Base-by-base conservation (phyloP, 2,888 invertebrate species). In the Tiphia femorata region DNA sequence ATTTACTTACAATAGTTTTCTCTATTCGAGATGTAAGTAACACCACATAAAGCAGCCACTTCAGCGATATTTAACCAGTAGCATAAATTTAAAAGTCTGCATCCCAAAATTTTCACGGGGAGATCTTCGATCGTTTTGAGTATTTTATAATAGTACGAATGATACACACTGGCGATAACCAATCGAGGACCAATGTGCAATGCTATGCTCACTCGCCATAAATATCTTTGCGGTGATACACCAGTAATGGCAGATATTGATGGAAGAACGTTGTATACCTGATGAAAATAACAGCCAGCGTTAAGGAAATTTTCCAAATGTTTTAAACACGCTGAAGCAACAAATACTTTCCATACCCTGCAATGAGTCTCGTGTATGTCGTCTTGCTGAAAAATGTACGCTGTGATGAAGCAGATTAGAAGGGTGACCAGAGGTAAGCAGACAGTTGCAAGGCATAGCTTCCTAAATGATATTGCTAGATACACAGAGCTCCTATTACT, bases 181-280 rank as follows among this genome's bases (percentile, higher is more conserved):
- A 96, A 88, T 80, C 96, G 90, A 75, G 97, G 97, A 77, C 95
- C 94, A 82, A 95, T 90, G 80, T 96, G 96, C 76, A 96, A 89
- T 64, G 96, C 96, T 78, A 96, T 92, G 83, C 93, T 93, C 78
- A 95, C 91, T 76, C 96, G 89, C 96, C 97, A 97, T 73, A 96
- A 86, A 85, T 97, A 96, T 75, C 93, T 88, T 84, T 96, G 95
- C 20, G 97, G 96, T 78, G 94, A 93, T 70, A 96, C 91, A 47
- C 96, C 96, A 61, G 96, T 97, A 83, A 97, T 94, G 67, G 97
- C 95, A 88, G 96, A 96, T 86, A 96, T 96, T 75, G 96, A 96
- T 77, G 97, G 96, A 81, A 97, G 92, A 84, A 95, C 90, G 85
- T 97, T 97, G 84, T 94, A 95, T 52, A 96, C 96, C 96, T 96